Evolutionary conservation across 2,797 vertebrate genomes (phyloP), one percentile per base, ranked within the genome.

Genomic region (Nannoperca obscura): DNA sequence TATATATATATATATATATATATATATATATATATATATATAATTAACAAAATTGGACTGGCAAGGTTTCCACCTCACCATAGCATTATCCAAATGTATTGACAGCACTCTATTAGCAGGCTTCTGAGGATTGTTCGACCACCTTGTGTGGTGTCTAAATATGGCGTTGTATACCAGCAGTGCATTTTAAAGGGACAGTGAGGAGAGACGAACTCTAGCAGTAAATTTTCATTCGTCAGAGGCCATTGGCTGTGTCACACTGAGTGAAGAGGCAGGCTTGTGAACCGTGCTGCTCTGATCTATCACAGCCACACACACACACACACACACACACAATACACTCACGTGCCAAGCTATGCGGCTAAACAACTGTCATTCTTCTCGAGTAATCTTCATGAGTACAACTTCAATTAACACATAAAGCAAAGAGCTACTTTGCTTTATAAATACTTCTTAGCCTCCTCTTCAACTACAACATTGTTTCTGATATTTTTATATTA

Each of bases 221-320:
- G 86, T 81, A 81, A 7, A 88, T 85, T 84, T 85, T 85, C 72
- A 88, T 93, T 90, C 52, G 78, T 94, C 90, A 88, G 85, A 89
- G 81, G 80, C 86, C 83, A 84, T 90, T 87, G 90, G 88, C 80
- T 80, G 73, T 83, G 86, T 84, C 88, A 82, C 74, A 11, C 76
- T 82, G 83, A 89, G 84, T 80, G 77, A 88, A 46, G 84, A 90
- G 87, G 83, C 82, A 74, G 74, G 82, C 71, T 81, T 72, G 66
- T 80, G 81, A 87, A 87, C 83, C 80, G 30, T 85, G 79, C 77
- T 65, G 71, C 80, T 80, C 84, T 84, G 84, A 91, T 93, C 80
- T 65, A 87, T 94, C 88, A 86, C 81, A 75, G 81, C 91, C 89
- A 60, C 63, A 81, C 40, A 66, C 40, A 66, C 63, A 81, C 89